Evolutionary conservation across 2,888 invertebrate genomes (phyloP).

Genomic region (Caenorhabditis drosophilae): DNA sequence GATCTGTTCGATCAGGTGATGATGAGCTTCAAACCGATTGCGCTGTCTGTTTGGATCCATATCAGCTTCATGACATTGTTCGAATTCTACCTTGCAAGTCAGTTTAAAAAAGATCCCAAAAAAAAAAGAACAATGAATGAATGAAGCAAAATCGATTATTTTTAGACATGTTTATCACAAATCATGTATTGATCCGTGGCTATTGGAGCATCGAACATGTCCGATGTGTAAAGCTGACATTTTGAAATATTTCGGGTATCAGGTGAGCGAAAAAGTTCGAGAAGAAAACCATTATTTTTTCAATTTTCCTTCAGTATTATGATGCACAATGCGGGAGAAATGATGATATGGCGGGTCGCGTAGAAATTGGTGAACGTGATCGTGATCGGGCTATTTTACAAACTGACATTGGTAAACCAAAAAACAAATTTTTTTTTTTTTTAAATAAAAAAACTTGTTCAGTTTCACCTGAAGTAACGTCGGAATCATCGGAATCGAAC

Average conservation of each 20-base stretch:
- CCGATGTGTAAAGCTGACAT: conserved; percentile 98
- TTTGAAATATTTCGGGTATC: conserved; percentile 76
- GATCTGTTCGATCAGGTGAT: conserved; percentile 84
- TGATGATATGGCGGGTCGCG: conserved; percentile 2
- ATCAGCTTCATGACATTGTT: conserved; percentile 84
- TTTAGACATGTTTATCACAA: conserved; percentile 92
- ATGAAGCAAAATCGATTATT: too few relatives aligned
- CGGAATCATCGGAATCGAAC: conserved; percentile 23
- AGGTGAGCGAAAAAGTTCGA: too few relatives aligned
- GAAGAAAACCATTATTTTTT: too few relatives aligned
- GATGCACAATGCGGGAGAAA: conserved; percentile 1
- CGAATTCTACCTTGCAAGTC: conserved; percentile 90
- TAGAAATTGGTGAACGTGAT: conserved; percentile 15
- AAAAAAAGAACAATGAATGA: not conserved
- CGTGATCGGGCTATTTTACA: conserved; percentile 1
- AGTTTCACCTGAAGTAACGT: conserved; percentile 10
- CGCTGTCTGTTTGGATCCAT: conserved; percentile 92
- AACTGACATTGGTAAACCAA: conserved; percentile 2
- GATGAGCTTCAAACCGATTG: conserved; percentile 86
- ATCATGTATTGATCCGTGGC: conserved; percentile 93
- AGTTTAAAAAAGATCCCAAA: conserved; percentile 67
- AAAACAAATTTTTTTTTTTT: too few relatives aligned
- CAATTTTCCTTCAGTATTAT: too few relatives aligned
- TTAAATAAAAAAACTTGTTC: too few relatives aligned
- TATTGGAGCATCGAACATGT: conserved; percentile 90